Evolutionary conservation across 1,140 invertebrate genomes (phyloP).

Genomic region (Diplogasteroides magnus): DNA sequence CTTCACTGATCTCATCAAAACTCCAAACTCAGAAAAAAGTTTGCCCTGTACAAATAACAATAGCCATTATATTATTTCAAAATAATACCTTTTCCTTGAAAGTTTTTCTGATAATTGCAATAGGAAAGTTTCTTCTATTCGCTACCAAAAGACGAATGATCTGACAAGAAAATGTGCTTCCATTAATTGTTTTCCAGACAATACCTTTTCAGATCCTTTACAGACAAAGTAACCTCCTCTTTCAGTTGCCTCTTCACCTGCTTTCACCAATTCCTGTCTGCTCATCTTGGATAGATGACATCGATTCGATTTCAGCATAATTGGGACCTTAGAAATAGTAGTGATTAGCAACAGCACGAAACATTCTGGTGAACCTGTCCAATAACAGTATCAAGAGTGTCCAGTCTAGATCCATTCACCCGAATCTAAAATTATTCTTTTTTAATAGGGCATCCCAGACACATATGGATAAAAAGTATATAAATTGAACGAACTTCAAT

Average conservation of each 20-base stretch:
- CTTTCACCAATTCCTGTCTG: slow-evolving; percentile 33
- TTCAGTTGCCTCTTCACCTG: slow-evolving; percentile 48
- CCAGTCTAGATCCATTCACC: slow-evolving; percentile 39
- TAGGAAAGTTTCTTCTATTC: slow-evolving; percentile 50
- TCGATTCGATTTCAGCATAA: slow-evolving; percentile 50
- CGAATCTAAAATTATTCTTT: slow-evolving; percentile 6
- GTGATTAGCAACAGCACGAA: background rate
- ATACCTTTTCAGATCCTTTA: slow-evolving; percentile 52
- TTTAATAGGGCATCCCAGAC: background rate
- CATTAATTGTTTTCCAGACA: background rate
- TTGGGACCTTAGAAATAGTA: slow-evolving; percentile 35
- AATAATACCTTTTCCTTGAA: slow-evolving; percentile 39
- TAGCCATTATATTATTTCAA: background rate
- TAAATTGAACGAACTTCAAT: slow-evolving; percentile 31
- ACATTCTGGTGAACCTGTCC: slow-evolving; percentile 22
- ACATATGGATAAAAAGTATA: background rate
- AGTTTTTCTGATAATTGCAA: slow-evolving; percentile 43
- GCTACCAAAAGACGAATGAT: slow-evolving; percentile 45
- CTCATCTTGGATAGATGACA: slow-evolving; percentile 43
- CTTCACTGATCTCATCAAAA: slow-evolving; percentile 50
- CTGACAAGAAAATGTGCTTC: slow-evolving; percentile 11
- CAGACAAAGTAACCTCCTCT: slow-evolving; percentile 52
- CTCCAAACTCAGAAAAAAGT: slow-evolving; percentile 50
- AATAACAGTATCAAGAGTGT: slow-evolving; percentile 39
- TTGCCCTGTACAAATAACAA: slow-evolving; percentile 27